Conservation (phyloP, 2,113 vertebrate genomes). For the Periophthalmodon schlosseri region DNA sequence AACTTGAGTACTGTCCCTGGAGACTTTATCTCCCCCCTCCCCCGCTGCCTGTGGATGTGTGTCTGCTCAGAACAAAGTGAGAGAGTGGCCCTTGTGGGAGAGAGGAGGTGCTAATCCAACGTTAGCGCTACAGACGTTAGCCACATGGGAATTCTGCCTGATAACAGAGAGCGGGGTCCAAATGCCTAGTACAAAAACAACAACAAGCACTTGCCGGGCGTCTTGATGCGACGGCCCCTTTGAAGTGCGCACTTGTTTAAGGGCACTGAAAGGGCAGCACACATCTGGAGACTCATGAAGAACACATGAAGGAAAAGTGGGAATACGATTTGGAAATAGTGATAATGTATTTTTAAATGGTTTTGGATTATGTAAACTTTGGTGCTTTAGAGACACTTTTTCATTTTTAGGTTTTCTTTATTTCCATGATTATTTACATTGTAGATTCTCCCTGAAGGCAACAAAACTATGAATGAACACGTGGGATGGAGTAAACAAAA, state of each 20-base stretch:
- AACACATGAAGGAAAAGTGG: neutral
- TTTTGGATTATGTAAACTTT: too few relatives aligned
- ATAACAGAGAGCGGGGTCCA: slow-evolving; percentile 25
- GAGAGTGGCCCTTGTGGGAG: slow-evolving; percentile 24
- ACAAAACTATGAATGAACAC: too few relatives aligned
- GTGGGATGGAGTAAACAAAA: too few relatives aligned
- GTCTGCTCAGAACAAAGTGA: slow-evolving; percentile 42
- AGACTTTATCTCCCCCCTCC: slow-evolving; percentile 15
- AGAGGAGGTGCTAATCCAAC: slow-evolving; percentile 50
- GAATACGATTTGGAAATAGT: too few relatives aligned
- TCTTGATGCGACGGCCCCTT: slow-evolving; percentile 20
- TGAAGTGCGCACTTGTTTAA: slow-evolving; percentile 33
- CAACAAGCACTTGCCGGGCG: slow-evolving; percentile 13
- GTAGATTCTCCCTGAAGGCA: too few relatives aligned
- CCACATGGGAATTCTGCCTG: slow-evolving; percentile 39
- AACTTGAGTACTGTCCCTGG: neutral
- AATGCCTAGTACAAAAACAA: slow-evolving; percentile 19
- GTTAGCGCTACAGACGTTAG: slow-evolving; percentile 53
- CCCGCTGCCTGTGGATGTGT: slow-evolving; percentile 32
- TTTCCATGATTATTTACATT: too few relatives aligned
- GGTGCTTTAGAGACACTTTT: too few relatives aligned
- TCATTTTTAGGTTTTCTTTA: too few relatives aligned
- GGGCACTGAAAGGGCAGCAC: slow-evolving; percentile 24
- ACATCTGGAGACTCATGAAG: neutral
- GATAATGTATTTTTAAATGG: too few relatives aligned